phyloP scores from a whole-genome alignment of 2,113 vertebrate species.

The Cromileptes altivelis region DNA sequence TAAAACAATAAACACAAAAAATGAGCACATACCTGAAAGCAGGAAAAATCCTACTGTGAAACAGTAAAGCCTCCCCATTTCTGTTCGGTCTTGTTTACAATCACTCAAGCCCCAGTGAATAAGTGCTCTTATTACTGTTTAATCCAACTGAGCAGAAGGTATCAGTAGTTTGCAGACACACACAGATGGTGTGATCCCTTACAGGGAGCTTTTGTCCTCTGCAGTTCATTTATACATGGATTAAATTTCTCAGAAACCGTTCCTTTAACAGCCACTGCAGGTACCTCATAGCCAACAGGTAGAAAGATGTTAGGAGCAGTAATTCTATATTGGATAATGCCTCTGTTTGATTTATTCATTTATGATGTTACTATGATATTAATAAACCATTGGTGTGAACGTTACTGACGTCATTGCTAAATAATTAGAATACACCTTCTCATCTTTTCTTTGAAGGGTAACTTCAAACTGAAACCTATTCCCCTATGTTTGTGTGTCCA shows the following conservation, averaged over 20 bases:
- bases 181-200: slow-evolving; percentile 48
- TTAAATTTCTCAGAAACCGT: slow-evolving; percentile 66
- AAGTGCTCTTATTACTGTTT: slow-evolving; percentile 38
- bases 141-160: slow-evolving; percentile 53
- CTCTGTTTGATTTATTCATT: neutral
- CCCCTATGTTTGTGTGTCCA: too few species aligned
- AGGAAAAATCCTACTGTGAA: slow-evolving; percentile 64
- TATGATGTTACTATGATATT: neutral
- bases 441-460: neutral
- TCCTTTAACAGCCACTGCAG: slow-evolving; percentile 11
- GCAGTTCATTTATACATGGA: slow-evolving; percentile 64
- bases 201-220: slow-evolving; percentile 58
- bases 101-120: slow-evolving; percentile 11
- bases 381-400: neutral
- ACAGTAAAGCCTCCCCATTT: slow-evolving; percentile 51
- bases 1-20: slow-evolving; percentile 1
- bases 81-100: slow-evolving; percentile 32
- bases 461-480: too few species aligned
- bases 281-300: neutral
- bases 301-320: neutral
- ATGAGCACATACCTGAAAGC: slow-evolving; percentile 66
- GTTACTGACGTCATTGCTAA: neutral
- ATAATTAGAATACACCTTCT: neutral
- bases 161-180: slow-evolving; percentile 52
- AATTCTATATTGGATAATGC: too few species aligned